phyloP scores from a whole-genome alignment of 2,888 invertebrate species.

The Gandaritis pyraliata region DNA sequence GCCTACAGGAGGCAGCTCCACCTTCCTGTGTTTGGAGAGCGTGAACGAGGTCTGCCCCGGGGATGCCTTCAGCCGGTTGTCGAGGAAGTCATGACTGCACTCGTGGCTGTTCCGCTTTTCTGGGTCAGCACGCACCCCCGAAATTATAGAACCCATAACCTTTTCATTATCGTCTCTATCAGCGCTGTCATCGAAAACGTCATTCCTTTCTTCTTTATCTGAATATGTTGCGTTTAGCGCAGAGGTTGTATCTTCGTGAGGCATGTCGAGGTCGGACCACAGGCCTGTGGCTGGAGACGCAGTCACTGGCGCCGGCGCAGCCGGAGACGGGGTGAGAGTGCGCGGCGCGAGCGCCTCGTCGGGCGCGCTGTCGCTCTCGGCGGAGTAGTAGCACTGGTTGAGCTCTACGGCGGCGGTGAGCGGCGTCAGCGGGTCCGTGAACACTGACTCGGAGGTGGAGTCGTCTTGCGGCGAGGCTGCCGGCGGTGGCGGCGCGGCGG shows the following conservation, averaged over 20 bases:
- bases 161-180: constrained; percentile 73
- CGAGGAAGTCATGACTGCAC: constrained; percentile 75
- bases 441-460: constrained; percentile 89
- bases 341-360: constrained; percentile 70
- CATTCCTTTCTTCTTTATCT: constrained; percentile 74
- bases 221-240: constrained; percentile 59
- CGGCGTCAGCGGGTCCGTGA: constrained; percentile 89
- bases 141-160: constrained; percentile 75
- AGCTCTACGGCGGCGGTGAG: constrained; percentile 84
- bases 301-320: constrained; percentile 47
- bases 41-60: constrained; percentile 83
- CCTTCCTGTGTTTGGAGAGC: constrained; percentile 85
- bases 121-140: constrained; percentile 61
- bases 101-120: constrained; percentile 64
- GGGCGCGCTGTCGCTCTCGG: constrained; percentile 82
- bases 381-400: constrained; percentile 86
- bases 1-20: constrained; percentile 83
- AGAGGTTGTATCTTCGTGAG: constrained; percentile 69
- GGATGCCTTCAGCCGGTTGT: constrained; percentile 74
- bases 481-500: constrained; percentile 51
- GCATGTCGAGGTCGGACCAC: constrained; percentile 60
- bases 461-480: constrained; percentile 78
- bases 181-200: constrained; percentile 70
- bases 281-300: neutral
- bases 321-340: constrained; percentile 58